These are phyloP conservation scores for Andrena trimmerana DNA, from an alignment of 2,888 invertebrate genomes.

Conservation along the genomic window DNA sequence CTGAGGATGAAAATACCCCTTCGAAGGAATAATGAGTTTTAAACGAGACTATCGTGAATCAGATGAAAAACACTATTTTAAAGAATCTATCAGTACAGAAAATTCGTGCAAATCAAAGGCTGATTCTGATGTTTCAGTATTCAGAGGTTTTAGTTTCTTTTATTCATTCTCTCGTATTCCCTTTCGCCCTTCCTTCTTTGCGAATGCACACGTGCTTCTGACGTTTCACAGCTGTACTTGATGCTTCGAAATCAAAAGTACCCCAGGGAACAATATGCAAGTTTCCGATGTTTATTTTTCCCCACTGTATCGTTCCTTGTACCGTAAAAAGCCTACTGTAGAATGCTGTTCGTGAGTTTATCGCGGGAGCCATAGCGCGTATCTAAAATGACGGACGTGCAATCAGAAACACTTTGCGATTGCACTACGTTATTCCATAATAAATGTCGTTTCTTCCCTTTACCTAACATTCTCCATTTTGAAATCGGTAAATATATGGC, in stretches of 20 bases:
- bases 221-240: constrained; percentile 48
- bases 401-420: background rate
- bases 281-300: constrained; percentile 60
- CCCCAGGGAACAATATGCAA: constrained; percentile 68
- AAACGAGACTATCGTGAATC: background rate
- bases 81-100: constrained; percentile 52
- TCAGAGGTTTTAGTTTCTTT: constrained; percentile 43
- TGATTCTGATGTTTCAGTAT: constrained; percentile 27
- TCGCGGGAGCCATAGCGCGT: constrained; percentile 2
- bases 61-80: background rate
- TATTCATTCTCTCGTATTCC: constrained; percentile 39
- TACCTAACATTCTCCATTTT: too few relatives aligned
- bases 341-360: constrained; percentile 26
- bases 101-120: constrained; percentile 16
- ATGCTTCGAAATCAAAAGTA: constrained; percentile 67
- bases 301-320: constrained; percentile 38
- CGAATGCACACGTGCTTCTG: constrained; percentile 26
- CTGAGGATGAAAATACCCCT: too few relatives aligned
- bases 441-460: background rate
- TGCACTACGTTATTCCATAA: constrained; percentile 5
- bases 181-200: constrained; percentile 8
- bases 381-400: background rate
- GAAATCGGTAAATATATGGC: too few relatives aligned
- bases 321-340: constrained; percentile 39
- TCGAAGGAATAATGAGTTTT: background rate